phyloP scores from a whole-genome alignment of 1,140 invertebrate species.

The Calliopsis andreniformis region DNA sequence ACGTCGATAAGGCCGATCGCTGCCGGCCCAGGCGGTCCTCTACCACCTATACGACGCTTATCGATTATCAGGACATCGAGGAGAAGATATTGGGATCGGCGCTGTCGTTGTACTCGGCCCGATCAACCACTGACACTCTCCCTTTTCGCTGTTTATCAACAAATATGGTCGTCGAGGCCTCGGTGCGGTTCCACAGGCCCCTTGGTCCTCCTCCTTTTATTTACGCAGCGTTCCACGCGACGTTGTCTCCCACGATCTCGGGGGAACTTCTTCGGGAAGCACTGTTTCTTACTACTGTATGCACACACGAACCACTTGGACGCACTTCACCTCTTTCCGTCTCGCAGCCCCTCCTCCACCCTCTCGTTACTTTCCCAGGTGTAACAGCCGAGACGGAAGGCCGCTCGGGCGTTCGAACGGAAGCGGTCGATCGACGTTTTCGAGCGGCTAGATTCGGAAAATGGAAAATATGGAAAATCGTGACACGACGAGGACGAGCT shows the following conservation, averaged over 20 bases:
- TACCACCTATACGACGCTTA: conserved; percentile 58
- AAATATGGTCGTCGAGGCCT: conserved; percentile 12
- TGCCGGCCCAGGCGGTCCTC: conserved; percentile 54
- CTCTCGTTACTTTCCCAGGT: conserved; percentile 9
- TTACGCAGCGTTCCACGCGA: neutral
- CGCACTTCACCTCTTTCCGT: conserved; percentile 36
- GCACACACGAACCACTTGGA: conserved; percentile 39
- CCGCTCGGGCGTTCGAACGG: neutral
- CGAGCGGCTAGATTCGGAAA: too few relatives aligned
- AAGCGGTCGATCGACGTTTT: neutral
- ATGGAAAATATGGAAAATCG: too few relatives aligned
- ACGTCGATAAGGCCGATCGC: conserved; percentile 64
- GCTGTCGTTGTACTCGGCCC: conserved; percentile 43
- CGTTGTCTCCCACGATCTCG: neutral
- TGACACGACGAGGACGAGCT: neutral
- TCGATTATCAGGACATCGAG: conserved; percentile 73
- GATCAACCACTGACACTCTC: conserved; percentile 47
- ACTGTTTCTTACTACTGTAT: neutral
- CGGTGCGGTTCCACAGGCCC: neutral
- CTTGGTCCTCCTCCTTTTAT: neutral
- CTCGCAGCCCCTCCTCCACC: conserved; percentile 17
- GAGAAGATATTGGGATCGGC: conserved; percentile 55
- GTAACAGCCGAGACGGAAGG: neutral
- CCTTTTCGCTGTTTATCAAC: conserved; percentile 58
- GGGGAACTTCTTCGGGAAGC: conserved; percentile 16